Evolutionary conservation across 2,888 invertebrate genomes (phyloP), one percentile per base, ranked within the genome.

Genomic region (Gandaritis pyraliata): DNA sequence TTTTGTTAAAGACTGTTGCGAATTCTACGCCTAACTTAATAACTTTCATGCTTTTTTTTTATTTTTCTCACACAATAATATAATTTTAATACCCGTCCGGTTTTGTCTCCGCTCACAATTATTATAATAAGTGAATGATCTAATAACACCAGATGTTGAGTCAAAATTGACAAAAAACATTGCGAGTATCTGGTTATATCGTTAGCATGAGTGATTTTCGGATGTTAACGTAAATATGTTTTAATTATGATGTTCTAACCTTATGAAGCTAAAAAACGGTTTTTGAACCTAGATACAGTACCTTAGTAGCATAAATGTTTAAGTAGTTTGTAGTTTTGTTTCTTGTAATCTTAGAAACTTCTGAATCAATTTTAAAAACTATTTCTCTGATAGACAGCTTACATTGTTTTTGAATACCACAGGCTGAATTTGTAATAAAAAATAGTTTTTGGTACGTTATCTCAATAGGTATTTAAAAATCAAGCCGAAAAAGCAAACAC

Each of bases 51-150:
- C 33, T 8, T 41, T 45, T 53, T 49, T 36, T 49, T 29, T 15
- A 13, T 13, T 23, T 16, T 16, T 43, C 16, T 43, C 0, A 43
- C 68, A 75, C 70, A 76, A 61, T 71, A 58, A 67, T 69, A 62
- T 73, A n/a, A 72, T 73, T 72, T 71, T 69, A 61, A 62, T 70
- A 66, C 64, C 64, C 72, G 79, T 85, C 83, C 82, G 81, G 77
- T 75, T 81, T 48, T 72, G 66, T 70, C 77, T 80, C 81, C 78
- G 82, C 80, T 80, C 80, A 77, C 75, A 70, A 76, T 71, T 10
- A 81, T 80, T 80, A 77, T 72, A 72, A 74, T 76, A 75, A 72
- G 76, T 75, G 81, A 81, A 78, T 83, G 83, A 85, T 85, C 82
- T 85, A 83, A 85, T 81, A 78, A 77, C 78, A 75, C 62, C 78